phyloP scores from a whole-genome alignment of 2,888 invertebrate species.

The Coenonympha glycerion region DNA sequence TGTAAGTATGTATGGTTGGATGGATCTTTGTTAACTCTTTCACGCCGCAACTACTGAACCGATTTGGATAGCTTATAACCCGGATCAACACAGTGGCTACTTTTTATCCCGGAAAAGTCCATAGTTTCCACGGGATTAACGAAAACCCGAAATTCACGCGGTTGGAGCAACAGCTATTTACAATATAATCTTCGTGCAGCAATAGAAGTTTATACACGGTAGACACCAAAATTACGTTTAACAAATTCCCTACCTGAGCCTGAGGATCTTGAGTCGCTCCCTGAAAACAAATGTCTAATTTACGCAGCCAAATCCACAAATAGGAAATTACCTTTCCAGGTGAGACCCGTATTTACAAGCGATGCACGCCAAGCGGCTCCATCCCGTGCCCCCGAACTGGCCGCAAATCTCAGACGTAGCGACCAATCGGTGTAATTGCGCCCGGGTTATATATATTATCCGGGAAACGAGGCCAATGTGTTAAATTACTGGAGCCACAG shows the following conservation, averaged over 20 bases:
- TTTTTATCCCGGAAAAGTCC: no score
- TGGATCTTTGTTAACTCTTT: no score
- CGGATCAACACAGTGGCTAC: no score
- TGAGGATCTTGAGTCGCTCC: neutral
- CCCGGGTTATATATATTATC: slow-evolving; percentile 27
- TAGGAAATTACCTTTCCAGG: slow-evolving; percentile 16
- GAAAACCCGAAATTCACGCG: no score
- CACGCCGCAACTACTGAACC: no score
- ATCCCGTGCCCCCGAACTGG: slow-evolving; percentile 21
- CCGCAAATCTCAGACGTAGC: slow-evolving; percentile 15
- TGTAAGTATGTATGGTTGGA: no score
- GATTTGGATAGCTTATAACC: no score
- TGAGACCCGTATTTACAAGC: slow-evolving; percentile 18
- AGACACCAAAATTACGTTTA: neutral
- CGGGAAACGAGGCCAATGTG: slow-evolving; percentile 27
- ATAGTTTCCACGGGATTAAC: no score
- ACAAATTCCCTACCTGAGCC: neutral
- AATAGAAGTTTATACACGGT: neutral
- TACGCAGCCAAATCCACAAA: slow-evolving; percentile 12
- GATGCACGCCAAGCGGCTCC: slow-evolving; percentile 22
- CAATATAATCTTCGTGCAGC: no score
- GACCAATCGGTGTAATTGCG: slow-evolving; percentile 24
- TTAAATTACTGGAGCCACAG: slow-evolving; percentile 26
- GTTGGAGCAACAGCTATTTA: no score
- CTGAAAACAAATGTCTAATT: slow-evolving; percentile 13